Conservation (phyloP, 2,888 invertebrate species). For the Neoitamus cyanurus region DNA sequence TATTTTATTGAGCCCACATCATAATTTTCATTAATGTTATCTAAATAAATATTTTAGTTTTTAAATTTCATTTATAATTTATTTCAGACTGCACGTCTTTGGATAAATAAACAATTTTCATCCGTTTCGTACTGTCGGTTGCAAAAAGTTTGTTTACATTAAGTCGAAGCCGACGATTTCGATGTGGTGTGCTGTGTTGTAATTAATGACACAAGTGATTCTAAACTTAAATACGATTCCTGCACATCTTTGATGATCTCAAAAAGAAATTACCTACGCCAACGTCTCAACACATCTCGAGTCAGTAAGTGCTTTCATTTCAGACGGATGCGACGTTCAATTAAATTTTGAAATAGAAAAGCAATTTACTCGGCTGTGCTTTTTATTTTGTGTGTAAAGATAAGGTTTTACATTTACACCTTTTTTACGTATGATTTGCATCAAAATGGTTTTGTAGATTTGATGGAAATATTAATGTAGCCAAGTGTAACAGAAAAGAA, state of each 20-base stretch:
- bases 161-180: neutral
- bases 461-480: neutral
- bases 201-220: neutral
- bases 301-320: neutral
- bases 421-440: neutral
- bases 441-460: neutral
- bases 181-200: neutral
- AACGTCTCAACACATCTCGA: neutral
- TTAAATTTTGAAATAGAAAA: neutral
- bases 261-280: neutral
- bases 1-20: too few species aligned
- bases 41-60: neutral
- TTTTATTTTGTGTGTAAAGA: neutral
- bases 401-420: neutral
- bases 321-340: neutral
- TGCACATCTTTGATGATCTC: neutral
- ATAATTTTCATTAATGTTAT: neutral
- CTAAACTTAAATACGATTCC: neutral
- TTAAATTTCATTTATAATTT: neutral
- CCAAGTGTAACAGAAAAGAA: neutral
- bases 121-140: neutral
- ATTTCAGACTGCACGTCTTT: neutral
- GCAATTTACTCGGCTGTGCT: neutral
- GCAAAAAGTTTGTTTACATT: neutral
- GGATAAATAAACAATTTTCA: neutral